Percentiles rank a stretch among this genome's conserved stretches.
Conservation (phyloP, 2,888 invertebrate genomes). For the Xiphydria camelus region DNA sequence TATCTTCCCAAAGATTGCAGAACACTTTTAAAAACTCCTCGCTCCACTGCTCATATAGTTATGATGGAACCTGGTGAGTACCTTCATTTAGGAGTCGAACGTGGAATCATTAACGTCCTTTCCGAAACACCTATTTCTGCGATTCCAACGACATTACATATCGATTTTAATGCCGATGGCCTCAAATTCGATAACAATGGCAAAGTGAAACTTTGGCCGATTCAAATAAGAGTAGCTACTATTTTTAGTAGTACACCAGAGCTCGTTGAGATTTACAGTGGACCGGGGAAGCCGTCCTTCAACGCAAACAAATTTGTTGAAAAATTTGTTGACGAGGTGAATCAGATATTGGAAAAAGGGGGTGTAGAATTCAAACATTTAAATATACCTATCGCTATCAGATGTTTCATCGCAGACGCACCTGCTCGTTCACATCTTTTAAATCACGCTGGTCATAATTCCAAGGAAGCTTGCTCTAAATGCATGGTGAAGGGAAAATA, state of each 20-base stretch:
- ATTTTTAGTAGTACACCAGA: too few species aligned
- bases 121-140: neutral
- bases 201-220: slow-evolving; percentile 22
- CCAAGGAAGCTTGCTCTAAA: slow-evolving; percentile 24
- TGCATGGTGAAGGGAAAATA: slow-evolving; percentile 24
- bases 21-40: slow-evolving; percentile 12
- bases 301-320: slow-evolving; percentile 21
- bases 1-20: slow-evolving; percentile 12
- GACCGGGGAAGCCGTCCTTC: too few species aligned
- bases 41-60: slow-evolving; percentile 2
- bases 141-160: slow-evolving; percentile 8
- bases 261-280: slow-evolving; percentile 25
- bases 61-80: slow-evolving; percentile 16
- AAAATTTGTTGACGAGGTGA: slow-evolving; percentile 19
- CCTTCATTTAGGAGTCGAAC: slow-evolving; percentile 12
- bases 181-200: slow-evolving; percentile 8
- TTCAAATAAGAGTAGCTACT: too few species aligned
- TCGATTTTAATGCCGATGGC: slow-evolving; percentile 20
- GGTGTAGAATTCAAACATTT: slow-evolving; percentile 11
- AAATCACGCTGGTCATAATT: slow-evolving; percentile 20
- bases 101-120: slow-evolving; percentile 5
- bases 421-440: slow-evolving; percentile 26
- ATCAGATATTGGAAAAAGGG: slow-evolving; percentile 10
- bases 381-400: slow-evolving; percentile 13
- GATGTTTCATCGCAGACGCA: slow-evolving; percentile 26